These are phyloP conservation scores for Patagioenas fasciata DNA, from an alignment of 2,113 vertebrate species.

Conservation along the genomic window DNA sequence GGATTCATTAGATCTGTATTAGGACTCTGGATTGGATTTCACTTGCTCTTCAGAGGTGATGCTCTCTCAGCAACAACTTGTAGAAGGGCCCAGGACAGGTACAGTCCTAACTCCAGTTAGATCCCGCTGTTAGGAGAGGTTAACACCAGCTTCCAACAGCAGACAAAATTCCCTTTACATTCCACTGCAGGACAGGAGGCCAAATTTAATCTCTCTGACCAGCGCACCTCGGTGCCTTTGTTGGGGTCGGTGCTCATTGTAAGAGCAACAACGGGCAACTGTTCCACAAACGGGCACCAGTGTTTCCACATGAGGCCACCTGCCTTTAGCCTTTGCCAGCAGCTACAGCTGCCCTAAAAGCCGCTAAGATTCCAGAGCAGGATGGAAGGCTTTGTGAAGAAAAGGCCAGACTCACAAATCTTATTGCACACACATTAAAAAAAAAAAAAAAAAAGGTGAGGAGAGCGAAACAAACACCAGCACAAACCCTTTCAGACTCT, in stretches of 20 bases:
- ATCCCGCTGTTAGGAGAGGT: background rate
- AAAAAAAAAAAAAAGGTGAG: background rate
- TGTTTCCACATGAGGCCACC: background rate
- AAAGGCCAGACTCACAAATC: background rate
- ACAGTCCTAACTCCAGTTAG: background rate
- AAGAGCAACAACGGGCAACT: background rate
- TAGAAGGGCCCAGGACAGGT: background rate
- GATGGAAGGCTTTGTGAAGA: background rate
- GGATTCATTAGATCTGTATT: background rate
- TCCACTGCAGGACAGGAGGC: background rate
- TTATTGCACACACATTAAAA: background rate
- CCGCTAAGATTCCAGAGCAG: background rate
- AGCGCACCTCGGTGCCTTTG: rapidly evolving
- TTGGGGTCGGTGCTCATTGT: background rate
- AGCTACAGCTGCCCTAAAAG: background rate
- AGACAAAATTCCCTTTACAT: background rate
- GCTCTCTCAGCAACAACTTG: background rate
- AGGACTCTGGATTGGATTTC: background rate
- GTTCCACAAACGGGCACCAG: background rate
- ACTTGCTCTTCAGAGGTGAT: background rate
- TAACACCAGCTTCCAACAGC: rapidly evolving
- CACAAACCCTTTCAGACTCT: background rate
- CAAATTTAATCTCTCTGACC: background rate
- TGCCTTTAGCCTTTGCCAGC: background rate
- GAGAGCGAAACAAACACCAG: background rate